Conservation (phyloP, 1,140 invertebrate genomes). For the Kradibia gibbosae region DNA sequence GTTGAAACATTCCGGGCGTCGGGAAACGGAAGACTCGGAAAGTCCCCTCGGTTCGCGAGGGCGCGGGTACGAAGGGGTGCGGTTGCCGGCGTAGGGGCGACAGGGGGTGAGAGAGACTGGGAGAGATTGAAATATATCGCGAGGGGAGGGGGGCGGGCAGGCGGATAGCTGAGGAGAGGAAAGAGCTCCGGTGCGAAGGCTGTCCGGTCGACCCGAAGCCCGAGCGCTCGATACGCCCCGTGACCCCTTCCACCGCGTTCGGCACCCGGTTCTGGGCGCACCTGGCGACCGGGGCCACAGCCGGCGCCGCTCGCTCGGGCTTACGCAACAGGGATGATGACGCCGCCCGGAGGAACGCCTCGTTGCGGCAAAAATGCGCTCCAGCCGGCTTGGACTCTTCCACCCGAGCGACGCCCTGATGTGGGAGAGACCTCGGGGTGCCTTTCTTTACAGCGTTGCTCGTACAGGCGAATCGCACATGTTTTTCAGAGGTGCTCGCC, state of each 20-base stretch:
- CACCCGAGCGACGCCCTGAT: background rate
- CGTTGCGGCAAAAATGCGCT: conserved; percentile 26
- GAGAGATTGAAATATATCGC: background rate
- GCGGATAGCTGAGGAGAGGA: background rate
- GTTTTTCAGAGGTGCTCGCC: background rate
- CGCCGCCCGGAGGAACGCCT: background rate
- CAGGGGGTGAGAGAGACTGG: background rate
- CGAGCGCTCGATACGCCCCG: background rate
- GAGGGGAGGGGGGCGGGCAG: background rate
- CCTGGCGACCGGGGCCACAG: conserved; percentile 1
- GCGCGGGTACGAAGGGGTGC: too few relatives aligned
- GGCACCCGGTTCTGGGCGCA: conserved; percentile 14
- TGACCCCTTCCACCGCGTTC: background rate
- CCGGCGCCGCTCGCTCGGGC: background rate
- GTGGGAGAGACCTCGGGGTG: background rate
- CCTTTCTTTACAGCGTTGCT: background rate
- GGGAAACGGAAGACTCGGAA: too few relatives aligned
- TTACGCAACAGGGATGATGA: background rate
- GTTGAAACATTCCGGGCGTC: too few relatives aligned
- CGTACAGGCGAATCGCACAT: too few relatives aligned
- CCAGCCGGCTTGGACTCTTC: conserved; percentile 24
- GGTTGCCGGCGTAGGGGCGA: too few relatives aligned
- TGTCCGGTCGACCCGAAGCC: conserved; percentile 31
- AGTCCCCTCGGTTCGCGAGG: too few relatives aligned
- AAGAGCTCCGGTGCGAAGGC: conserved; percentile 19